These are phyloP conservation scores for Mormyrus lacerda DNA, from an alignment of 2,113 vertebrate genomes.

Conservation along the genomic window DNA sequence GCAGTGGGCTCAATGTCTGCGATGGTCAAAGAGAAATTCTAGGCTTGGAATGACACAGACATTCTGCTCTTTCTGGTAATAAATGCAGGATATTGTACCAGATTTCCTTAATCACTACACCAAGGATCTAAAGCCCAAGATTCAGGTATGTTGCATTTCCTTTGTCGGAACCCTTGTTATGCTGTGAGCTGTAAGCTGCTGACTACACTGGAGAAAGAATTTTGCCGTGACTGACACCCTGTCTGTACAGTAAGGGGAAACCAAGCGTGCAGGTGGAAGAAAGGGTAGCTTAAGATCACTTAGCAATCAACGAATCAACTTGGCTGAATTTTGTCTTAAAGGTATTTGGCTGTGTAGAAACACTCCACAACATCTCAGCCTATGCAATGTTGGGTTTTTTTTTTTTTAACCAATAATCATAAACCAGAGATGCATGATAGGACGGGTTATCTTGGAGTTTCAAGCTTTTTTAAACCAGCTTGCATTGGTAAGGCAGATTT, in stretches of 20 bases:
- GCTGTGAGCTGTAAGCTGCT: neutral
- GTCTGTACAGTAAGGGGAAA: neutral
- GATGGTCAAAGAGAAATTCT: neutral
- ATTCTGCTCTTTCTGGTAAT: neutral
- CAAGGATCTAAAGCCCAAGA: neutral
- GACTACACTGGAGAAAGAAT: neutral
- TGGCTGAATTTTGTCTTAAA: neutral
- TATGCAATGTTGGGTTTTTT: neutral
- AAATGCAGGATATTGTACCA: conserved; percentile 12
- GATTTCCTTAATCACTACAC: neutral
- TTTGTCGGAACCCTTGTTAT: neutral
- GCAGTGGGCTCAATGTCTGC: neutral
- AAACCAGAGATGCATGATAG: conserved; percentile 37
- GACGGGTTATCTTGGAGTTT: neutral
- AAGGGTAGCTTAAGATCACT: neutral
- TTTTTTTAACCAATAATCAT: conserved; percentile 2
- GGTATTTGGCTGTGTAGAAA: neutral
- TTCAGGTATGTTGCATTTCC: neutral
- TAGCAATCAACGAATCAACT: neutral
- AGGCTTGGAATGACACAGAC: conserved; percentile 3
- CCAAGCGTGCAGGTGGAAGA: neutral
- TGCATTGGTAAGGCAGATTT: neutral
- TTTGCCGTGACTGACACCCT: neutral
- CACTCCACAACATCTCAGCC: neutral
- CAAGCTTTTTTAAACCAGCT: neutral